Evolutionary conservation across 2,797 vertebrate genomes (phyloP).

Genomic region (Coilia nasus): DNA sequence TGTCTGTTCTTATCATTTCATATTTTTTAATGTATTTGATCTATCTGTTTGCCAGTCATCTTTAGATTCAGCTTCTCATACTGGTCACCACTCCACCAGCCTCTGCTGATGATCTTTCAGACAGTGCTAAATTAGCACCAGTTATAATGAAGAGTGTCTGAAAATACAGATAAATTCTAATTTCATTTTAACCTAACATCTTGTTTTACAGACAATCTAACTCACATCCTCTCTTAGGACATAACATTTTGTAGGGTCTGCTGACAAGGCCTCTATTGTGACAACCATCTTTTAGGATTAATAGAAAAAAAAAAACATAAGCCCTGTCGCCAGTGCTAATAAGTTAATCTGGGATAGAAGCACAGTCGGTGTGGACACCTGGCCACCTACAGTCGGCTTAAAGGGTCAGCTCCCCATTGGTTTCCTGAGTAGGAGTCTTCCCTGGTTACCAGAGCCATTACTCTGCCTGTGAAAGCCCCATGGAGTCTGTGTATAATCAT

Average conservation of each 20-base stretch:
- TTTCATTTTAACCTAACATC: background rate
- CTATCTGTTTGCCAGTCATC: background rate
- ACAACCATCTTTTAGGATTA: too few species aligned
- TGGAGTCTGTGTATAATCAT: constrained; percentile 76
- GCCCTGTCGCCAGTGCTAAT: background rate
- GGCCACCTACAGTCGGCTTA: constrained; percentile 43
- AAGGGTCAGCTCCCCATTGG: constrained; percentile 62
- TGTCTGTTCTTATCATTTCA: background rate
- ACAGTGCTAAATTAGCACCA: background rate
- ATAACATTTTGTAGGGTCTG: background rate
- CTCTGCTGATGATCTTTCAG: too few species aligned
- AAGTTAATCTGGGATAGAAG: background rate
- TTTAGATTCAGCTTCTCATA: background rate
- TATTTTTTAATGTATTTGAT: background rate
- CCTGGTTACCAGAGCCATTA: constrained; percentile 70
- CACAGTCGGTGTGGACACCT: background rate
- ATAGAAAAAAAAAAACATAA: too few species aligned
- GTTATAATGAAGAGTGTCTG: background rate
- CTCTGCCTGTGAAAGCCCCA: constrained; percentile 69
- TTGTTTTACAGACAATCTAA: background rate
- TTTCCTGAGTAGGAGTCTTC: constrained; percentile 55
- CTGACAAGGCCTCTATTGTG: background rate
- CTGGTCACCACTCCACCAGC: background rate
- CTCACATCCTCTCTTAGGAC: background rate
- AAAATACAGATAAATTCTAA: background rate